Evolutionary conservation across 2,888 invertebrate species (phyloP).

Genomic region (Euproctis similis): DNA sequence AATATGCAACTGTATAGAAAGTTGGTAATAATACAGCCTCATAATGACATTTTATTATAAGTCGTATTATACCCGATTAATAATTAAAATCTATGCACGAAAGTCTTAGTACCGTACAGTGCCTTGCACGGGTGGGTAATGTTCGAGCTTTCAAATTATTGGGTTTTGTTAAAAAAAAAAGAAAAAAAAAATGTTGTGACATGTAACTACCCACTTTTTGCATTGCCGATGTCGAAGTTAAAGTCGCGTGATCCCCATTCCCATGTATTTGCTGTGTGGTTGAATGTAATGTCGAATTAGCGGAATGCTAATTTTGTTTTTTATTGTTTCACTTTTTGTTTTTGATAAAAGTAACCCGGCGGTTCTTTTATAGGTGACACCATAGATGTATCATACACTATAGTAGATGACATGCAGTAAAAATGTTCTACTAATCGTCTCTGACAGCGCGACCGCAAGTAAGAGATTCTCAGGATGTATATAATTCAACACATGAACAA

Average conservation of each 20-base stretch:
- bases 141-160: slow-evolving; percentile 57
- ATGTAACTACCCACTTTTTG: no score
- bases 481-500: no score
- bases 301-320: slow-evolving; percentile 6
- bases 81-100: slow-evolving; percentile 76
- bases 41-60: slow-evolving; percentile 75
- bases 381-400: no score
- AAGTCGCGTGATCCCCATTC: slow-evolving; percentile 15
- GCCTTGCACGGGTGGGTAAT: slow-evolving; percentile 62
- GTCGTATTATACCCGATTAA: slow-evolving; percentile 73
- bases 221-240: slow-evolving; percentile 19
- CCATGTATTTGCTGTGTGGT: slow-evolving; percentile 21
- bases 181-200: no score
- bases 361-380: no score
- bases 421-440: no score
- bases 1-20: slow-evolving; percentile 9
- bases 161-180: slow-evolving; percentile 37
- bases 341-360: no score
- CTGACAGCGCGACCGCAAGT: no score
- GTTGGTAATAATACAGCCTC: slow-evolving; percentile 49
- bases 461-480: no score
- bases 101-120: slow-evolving; percentile 65
- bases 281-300: slow-evolving; percentile 10
- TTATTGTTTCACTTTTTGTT: no score
- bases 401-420: no score